phyloP scores from a whole-genome alignment of 2,797 vertebrate species.

The Gallinago stenura region DNA sequence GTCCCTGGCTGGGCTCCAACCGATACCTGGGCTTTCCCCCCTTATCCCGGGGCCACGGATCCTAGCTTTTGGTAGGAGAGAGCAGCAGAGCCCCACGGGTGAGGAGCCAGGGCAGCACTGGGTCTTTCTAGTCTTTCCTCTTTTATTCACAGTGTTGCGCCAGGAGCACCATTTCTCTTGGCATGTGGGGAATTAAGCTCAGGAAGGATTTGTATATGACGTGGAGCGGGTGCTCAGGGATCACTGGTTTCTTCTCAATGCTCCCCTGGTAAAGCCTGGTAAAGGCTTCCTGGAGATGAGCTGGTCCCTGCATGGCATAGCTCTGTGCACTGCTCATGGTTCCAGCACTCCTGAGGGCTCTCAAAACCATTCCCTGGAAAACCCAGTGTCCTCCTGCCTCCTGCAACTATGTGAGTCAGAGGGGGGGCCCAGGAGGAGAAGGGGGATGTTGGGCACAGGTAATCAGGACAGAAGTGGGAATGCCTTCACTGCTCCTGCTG shows the following conservation, averaged over 20 bases:
- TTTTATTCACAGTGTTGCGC: neutral
- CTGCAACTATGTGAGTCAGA: neutral
- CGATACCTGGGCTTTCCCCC: neutral
- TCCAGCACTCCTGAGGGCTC: neutral
- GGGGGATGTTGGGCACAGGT: neutral
- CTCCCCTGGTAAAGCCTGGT: neutral
- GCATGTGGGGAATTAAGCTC: neutral
- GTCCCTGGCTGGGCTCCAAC: slow-evolving; percentile 28
- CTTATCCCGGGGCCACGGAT: neutral
- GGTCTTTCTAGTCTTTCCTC: neutral
- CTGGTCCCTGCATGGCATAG: fast-evolving
- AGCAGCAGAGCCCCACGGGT: neutral
- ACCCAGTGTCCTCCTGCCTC: neutral
- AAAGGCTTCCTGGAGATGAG: neutral
- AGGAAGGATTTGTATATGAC: neutral
- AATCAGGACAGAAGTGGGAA: neutral
- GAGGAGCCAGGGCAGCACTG: neutral
- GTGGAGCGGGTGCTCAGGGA: neutral
- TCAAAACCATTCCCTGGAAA: neutral
- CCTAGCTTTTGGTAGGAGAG: neutral
- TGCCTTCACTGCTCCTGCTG: neutral
- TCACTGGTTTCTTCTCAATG: slow-evolving; percentile 2
- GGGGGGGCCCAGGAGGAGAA: neutral
- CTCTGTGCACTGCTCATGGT: neutral
- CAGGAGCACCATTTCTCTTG: neutral